Percentiles rank a stretch among this genome's conserved stretches.
phyloP scores from a whole-genome alignment of 2,797 vertebrate genomes.

The Diceros bicornis region DNA sequence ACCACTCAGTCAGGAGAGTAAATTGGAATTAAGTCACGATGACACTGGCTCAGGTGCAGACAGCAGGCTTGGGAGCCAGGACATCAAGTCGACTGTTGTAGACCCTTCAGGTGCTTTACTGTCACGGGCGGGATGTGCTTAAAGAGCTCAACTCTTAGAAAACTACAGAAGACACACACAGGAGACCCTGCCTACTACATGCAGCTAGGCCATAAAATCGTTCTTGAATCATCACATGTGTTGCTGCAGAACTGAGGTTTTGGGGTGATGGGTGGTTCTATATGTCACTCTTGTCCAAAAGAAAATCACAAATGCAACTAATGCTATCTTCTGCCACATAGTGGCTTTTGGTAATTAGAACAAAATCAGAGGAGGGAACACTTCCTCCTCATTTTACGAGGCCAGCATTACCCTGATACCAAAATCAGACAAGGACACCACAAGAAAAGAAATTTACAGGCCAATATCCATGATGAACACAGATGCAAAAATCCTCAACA shows the following conservation, averaged over 20 bases:
- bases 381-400: neutral
- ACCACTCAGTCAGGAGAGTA: neutral
- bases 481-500: neutral
- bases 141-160: neutral
- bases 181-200: neutral
- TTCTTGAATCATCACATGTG: neutral
- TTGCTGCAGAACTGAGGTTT: neutral
- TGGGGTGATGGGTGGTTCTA: neutral
- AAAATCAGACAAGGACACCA: neutral
- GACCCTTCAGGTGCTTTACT: neutral
- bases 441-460: neutral
- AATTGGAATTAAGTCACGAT: neutral
- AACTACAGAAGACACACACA: neutral
- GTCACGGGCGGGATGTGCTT: neutral
- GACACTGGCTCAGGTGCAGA: neutral
- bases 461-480: neutral
- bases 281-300: no score
- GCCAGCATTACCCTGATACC: neutral
- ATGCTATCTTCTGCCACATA: no score
- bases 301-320: neutral
- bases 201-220: neutral
- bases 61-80: neutral
- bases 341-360: neutral
- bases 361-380: neutral
- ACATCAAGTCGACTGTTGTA: fast-evolving